Conservation (phyloP, 2,888 invertebrate species). For the Eulithis prunata region DNA sequence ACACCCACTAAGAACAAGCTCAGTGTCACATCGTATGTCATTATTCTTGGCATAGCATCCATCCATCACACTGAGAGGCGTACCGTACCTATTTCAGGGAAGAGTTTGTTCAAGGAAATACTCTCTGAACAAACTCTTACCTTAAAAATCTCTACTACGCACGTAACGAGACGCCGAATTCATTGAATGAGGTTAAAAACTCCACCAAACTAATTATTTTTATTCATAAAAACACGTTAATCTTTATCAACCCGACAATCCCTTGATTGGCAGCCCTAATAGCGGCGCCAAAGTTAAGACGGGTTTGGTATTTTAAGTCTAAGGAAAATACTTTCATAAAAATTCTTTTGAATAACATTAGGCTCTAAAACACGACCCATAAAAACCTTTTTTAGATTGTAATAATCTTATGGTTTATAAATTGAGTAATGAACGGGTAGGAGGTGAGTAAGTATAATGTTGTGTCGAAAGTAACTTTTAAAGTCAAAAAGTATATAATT, state of each 20-base stretch:
- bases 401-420: constrained; percentile 12
- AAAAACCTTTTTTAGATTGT: constrained; percentile 23
- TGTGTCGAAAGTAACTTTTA: too few species aligned
- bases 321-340: constrained; percentile 45
- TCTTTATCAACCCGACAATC: constrained; percentile 12
- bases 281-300: constrained; percentile 30
- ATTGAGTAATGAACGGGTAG: constrained; percentile 3
- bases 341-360: constrained; percentile 24
- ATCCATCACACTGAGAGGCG: too few species aligned
- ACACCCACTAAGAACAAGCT: too few species aligned
- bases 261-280: constrained; percentile 31
- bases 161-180: too few species aligned
- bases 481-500: too few species aligned
- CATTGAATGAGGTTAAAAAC: background rate
- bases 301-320: constrained; percentile 33
- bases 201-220: background rate
- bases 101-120: too few species aligned
- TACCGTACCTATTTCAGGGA: too few species aligned
- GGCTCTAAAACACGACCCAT: constrained; percentile 24
- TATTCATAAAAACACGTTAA: constrained; percentile 11
- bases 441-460: too few species aligned
- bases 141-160: too few species aligned
- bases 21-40: too few species aligned
- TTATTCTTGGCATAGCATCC: too few species aligned
- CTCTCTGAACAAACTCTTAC: too few species aligned